phyloP scores from a whole-genome alignment of 1,140 invertebrate species.

The Semibalanus balanoides region DNA sequence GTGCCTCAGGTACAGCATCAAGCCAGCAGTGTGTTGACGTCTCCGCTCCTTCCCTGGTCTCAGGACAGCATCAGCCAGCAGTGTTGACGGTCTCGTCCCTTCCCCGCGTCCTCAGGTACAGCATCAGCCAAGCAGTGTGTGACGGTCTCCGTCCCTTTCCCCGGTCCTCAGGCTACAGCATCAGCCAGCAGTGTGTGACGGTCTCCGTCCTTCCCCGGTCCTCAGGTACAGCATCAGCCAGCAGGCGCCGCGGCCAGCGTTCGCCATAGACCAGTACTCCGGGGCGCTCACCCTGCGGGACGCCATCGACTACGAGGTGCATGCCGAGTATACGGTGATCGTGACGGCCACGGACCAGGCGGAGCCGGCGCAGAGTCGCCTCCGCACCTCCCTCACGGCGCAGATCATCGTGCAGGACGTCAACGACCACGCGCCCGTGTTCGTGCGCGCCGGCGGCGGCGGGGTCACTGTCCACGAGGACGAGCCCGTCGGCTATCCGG shows the following conservation, averaged over 20 bases:
- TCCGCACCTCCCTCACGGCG: conserved; percentile 61
- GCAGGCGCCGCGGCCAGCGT: conserved; percentile 47
- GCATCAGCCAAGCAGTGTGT: too few species aligned
- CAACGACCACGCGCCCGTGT: conserved; percentile 74
- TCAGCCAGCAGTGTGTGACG: too few species aligned
- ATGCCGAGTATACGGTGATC: conserved; percentile 62
- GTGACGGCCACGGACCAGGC: conserved; percentile 57
- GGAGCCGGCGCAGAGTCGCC: conserved; percentile 24
- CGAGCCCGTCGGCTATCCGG: conserved; percentile 41
- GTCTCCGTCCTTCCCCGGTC: too few species aligned
- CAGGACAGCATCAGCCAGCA: too few species aligned
- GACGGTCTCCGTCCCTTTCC: too few species aligned
- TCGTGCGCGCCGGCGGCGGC: conserved; percentile 43
- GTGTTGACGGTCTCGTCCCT: too few species aligned
- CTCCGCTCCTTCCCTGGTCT: too few species aligned
- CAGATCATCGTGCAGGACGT: conserved; percentile 63
- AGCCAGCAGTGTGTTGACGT: too few species aligned
- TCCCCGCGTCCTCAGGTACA: too few species aligned
- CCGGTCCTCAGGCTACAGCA: too few species aligned
- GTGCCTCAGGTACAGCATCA: too few species aligned
- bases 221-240: conserved; percentile 47
- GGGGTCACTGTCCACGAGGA: conserved; percentile 31
- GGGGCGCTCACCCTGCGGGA: conserved; percentile 58
- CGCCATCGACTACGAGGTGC: conserved; percentile 63
- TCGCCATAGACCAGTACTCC: conserved; percentile 61